These are phyloP conservation scores for Hirtodrosophila alboralis DNA, from an alignment of 2,888 invertebrate species.

Conservation along the genomic window DNA sequence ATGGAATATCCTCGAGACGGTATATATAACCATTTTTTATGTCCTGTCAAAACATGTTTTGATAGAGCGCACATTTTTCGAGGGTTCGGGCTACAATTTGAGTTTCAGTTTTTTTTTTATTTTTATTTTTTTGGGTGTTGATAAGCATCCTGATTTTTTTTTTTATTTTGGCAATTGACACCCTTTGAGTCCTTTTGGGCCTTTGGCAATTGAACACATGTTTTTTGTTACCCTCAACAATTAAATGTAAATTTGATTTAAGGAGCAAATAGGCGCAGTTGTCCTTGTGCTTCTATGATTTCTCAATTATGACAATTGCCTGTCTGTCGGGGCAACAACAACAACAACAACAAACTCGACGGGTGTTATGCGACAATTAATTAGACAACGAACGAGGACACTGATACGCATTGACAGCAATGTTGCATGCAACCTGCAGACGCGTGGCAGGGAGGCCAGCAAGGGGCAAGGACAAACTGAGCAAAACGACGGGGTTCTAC, in stretches of 20 bases:
- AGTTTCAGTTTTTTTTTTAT: too few relatives aligned
- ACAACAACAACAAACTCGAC: slow-evolving; percentile 21
- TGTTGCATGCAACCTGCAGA: slow-evolving; percentile 54
- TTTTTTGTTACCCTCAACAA: slow-evolving; percentile 66
- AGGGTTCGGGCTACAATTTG: slow-evolving; percentile 29
- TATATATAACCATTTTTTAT: slow-evolving; percentile 76
- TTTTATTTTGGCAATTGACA: slow-evolving; percentile 70
- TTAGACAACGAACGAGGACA: slow-evolving; percentile 60
- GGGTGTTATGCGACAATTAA: slow-evolving; percentile 62
- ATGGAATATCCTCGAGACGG: slow-evolving; percentile 15
- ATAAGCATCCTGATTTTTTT: slow-evolving; percentile 21
- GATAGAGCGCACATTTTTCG: slow-evolving; percentile 61
- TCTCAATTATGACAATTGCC: slow-evolving; percentile 75
- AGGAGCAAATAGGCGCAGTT: slow-evolving; percentile 22
- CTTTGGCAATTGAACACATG: slow-evolving; percentile 53
- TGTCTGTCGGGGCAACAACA: slow-evolving; percentile 18
- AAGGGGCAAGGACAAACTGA: slow-evolving; percentile 26
- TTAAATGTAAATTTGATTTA: slow-evolving; percentile 75
- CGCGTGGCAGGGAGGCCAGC: slow-evolving; percentile 68
- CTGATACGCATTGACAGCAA: slow-evolving; percentile 57
- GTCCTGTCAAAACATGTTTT: slow-evolving; percentile 83
- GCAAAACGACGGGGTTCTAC: slow-evolving; percentile 27
- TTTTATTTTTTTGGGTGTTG: slow-evolving; percentile 8
- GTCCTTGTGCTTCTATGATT: slow-evolving; percentile 65
- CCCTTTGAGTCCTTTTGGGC: slow-evolving; percentile 45